phyloP scores from a whole-genome alignment of 2,113 vertebrate species.

The Etheostoma cragini region DNA sequence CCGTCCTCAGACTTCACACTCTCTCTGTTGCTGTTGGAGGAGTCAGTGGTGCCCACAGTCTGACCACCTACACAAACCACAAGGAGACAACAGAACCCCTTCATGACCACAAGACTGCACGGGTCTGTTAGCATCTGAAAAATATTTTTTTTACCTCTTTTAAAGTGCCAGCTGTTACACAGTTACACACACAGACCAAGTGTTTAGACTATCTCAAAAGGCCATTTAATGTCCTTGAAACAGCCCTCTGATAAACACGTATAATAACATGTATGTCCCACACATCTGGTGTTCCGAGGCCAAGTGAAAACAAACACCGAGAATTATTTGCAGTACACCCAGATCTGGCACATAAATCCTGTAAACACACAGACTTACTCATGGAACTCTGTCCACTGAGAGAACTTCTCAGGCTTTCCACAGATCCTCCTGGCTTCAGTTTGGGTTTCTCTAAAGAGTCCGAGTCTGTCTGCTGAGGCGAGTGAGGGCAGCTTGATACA shows the following conservation, averaged over 20 bases:
- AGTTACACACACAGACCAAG: not conserved
- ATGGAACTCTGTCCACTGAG: conserved; percentile 97
- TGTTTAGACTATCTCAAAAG: conserved; percentile 37
- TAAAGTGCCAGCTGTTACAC: not conserved
- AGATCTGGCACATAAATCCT: conserved; percentile 51
- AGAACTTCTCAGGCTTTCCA: conserved; percentile 97
- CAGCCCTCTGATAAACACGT: conserved; percentile 27
- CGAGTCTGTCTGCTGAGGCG: conserved; percentile 78
- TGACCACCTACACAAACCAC: conserved; percentile 88
- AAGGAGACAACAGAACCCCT: conserved; percentile 8
- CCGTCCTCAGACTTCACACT: conserved; percentile 98
- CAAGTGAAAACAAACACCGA: conserved; percentile 38
- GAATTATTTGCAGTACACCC: conserved; percentile 22
- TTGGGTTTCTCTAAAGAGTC: conserved; percentile 90
- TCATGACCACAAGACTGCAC: not conserved
- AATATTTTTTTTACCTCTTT: conserved; percentile 10
- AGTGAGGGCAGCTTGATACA: conserved; percentile 84
- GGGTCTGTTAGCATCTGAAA: conserved; percentile 3
- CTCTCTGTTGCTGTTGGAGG: conserved; percentile 96
- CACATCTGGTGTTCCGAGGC: conserved; percentile 42
- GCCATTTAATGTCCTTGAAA: conserved; percentile 4
- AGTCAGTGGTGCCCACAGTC: conserved; percentile 97
- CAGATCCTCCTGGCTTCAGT: conserved; percentile 94
- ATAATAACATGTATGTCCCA: not conserved
- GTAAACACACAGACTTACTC: conserved; percentile 88